Evolutionary conservation across 2,797 vertebrate genomes (phyloP), one percentile per base, ranked within the genome.

Genomic region (Oreonectes daqikongensis): DNA sequence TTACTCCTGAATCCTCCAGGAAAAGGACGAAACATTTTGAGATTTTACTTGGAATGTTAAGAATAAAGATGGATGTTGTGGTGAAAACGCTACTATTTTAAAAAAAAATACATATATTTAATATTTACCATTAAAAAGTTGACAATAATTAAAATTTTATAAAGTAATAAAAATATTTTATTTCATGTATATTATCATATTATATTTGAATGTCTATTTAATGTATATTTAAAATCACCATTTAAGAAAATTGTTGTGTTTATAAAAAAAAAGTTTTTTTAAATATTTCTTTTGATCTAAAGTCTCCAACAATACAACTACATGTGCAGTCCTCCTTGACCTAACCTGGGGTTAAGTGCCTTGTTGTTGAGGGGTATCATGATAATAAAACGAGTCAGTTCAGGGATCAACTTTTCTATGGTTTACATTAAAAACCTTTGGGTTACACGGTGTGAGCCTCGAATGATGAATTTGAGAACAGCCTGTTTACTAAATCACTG

Each of bases 271-370:
- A n/a, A n/a, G n/a, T n/a, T n/a, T n/a, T n/a, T n/a, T n/a, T n/a
- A n/a, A n/a, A n/a, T n/a, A n/a, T n/a, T n/a, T n/a, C n/a, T 42
- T 40, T 11, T 42, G 10, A 14, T 14, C 40, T 42, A 14, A 42
- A 42, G 40, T 4, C 14, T 42, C 1, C 2, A 2, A 52, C 1
- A 20, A n/a, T 20, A 10, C 2, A 52, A 7, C n/a, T 20, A 20
- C 50, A 22, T 4, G 18, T 24, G 1, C 10, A 15, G 22, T 55
- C 11, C 12, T 24, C 3, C 22, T 26, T 55, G 22, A 55, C 22
- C n/a, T 24, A 52, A 75, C 18, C 61, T 20, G 18, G 35, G 61
- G 72, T 67, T 40, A 75, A 75, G 50, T 67, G 53, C 26, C 35
- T 64, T 73, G 57, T 48, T 12, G 44, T 50, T 69, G 5, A 52